Evolutionary conservation across 2,888 invertebrate genomes (phyloP), one percentile per base, ranked within the genome.

Genomic region (Leucophenga maculata): DNA sequence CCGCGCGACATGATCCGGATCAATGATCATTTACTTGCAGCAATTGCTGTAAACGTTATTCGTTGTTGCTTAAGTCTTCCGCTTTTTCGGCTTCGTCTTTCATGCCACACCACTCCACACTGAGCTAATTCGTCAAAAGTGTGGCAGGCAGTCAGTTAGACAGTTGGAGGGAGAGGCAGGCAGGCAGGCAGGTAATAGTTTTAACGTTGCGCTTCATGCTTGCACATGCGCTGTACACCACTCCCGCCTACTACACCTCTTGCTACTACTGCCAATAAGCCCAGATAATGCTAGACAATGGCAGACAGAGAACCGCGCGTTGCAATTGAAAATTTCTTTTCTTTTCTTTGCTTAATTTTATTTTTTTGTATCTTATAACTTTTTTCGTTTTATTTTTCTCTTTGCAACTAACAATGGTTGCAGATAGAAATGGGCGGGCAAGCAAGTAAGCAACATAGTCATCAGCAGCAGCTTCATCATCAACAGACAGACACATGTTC

Each of bases 111-210:
- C 46, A 50, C 50, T 68, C 67, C 71, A 65, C 65, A 52, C 52
- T 32, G 20, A 72, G 74, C 73, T 72, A 82, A 80, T 82, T 78
- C 77, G 77, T 82, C 82, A 82, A 82, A 80, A 82, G 80, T 80
- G 80, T 82, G 82, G 80, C 80, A 79, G 72, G 50, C 68, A 68
- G 57, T 16, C 64, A 57, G 72, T 69, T 72, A 70, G 59, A 69
- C 39, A 39, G 39, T 11, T 39, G 39, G 60, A 68, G 65, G 69
- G 70, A 69, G 67, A 69, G 67, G 54, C 32, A 71, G 60, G 13
- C 39, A 39, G 60, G 14, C 60, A 60, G 44, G 2, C 60, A 57
- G 39, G 39, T 8, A 8, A 9, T 39, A 39, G 11, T 69, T 71
- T 65, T 70, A 70, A 50, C 57, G 68, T 64, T 46, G 54, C 64